Base-by-base conservation (phyloP, 2,888 invertebrate species). In the Cloeon dipterum region DNA sequence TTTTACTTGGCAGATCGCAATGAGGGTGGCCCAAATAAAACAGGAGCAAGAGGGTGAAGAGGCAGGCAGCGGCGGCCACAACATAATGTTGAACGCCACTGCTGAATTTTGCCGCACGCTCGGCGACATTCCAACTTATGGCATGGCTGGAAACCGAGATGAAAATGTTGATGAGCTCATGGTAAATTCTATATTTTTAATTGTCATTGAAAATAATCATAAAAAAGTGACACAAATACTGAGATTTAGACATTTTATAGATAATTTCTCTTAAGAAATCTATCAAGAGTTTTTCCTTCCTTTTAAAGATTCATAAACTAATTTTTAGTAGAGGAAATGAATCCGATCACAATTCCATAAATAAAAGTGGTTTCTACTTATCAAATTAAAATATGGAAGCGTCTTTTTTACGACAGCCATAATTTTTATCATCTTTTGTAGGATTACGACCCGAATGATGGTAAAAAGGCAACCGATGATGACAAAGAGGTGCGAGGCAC, bases 21-120 rank as follows among this genome's bases (percentile, higher is more conserved):
- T n/a, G 5, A 13, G 20, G 20, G 21, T 34, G 13, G 5, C 20
- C 13, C 10, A 19, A 11, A 34, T 20, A n/a, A 7, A 34, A 35
- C 35, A 55, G 10, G 43, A 49, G 18, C 57, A 57, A 42, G 47
- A 50, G 3, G 47, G 47, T 14, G 53, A 51, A 20, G 41, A 43
- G 20, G 41, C 40, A 38, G 41, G 21, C 50, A 57, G 52, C 37
- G 46, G 44, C 20, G 56, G 63, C 36, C 61, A 61, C 3, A 65
- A 68, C 45, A 91, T 93, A 50, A 70, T 78, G 39, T 60, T 94
- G 38, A 89, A 94, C 62, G 76, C 88, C 2, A 93, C 91, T 1
- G 91, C 93, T 0, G 94, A 94, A 65, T 94, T 94, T 62, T 94
- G 94, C 52, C 72, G 93, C 48, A 88, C 89, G 33, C 65, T 94